Conservation (phyloP, 1,140 invertebrate genomes). For the Conus betulinus region DNA sequence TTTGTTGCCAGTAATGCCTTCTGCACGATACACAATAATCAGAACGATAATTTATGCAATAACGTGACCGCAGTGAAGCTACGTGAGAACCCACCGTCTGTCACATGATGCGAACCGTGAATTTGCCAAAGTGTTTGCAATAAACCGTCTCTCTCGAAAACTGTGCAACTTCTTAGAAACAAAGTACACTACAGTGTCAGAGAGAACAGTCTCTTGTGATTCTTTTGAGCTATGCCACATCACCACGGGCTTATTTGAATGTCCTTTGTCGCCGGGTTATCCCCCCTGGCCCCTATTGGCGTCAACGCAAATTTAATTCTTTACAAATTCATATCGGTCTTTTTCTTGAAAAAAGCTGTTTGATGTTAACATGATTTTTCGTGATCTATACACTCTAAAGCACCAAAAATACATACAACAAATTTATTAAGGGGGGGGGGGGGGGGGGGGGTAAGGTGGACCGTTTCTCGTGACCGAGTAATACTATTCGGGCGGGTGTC, state of each 20-base stretch:
- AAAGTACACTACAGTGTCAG: neutral
- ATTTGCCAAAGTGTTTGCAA: neutral
- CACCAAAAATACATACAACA: too few relatives aligned
- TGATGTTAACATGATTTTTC: too few relatives aligned
- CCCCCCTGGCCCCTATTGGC: too few relatives aligned
- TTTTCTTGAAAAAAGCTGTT: too few relatives aligned
- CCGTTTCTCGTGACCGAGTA: too few relatives aligned
- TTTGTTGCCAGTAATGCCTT: neutral
- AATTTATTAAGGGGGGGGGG: too few relatives aligned
- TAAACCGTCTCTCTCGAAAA: neutral
- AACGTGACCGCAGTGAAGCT: neutral
- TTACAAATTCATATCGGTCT: too few relatives aligned
- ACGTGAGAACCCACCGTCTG: neutral
- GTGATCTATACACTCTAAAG: too few relatives aligned
- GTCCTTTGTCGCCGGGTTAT: too few relatives aligned
- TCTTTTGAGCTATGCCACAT: neutral
- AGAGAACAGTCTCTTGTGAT: neutral
- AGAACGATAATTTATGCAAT: neutral
- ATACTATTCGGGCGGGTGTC: too few relatives aligned
- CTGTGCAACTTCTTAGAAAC: neutral
- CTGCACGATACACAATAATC: neutral
- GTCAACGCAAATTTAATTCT: too few relatives aligned
- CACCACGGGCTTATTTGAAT: neutral
- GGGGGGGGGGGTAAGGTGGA: too few relatives aligned
- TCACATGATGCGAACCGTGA: neutral